Conservation (phyloP, 2,113 vertebrate species). For the Tenrec ecaudatus region DNA sequence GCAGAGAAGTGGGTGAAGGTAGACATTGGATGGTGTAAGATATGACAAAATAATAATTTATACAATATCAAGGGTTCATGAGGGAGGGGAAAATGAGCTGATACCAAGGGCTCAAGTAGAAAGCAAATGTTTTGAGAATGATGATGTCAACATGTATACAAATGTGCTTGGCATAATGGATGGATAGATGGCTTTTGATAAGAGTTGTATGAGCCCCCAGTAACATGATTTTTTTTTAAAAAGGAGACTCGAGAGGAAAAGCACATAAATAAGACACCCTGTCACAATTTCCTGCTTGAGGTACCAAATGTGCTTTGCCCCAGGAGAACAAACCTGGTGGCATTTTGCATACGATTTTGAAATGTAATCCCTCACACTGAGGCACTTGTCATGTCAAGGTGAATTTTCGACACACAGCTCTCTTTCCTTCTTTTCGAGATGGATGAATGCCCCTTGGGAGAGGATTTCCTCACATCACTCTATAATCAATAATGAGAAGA, state of each 20-base stretch:
- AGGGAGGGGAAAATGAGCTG: too few relatives aligned
- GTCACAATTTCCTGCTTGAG: not conserved
- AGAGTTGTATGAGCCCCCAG: too few relatives aligned
- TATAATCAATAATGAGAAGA: not conserved
- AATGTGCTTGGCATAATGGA: too few relatives aligned
- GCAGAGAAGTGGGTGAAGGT: too few relatives aligned
- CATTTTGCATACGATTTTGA: not conserved
- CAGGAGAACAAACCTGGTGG: not conserved
- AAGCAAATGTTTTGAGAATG: too few relatives aligned
- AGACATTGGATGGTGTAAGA: too few relatives aligned
- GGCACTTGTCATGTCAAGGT: not conserved
- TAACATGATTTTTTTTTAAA: too few relatives aligned
- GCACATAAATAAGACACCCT: not conserved
- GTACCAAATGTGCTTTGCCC: rapidly evolving
- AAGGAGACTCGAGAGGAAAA: not conserved
- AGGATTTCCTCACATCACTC: not conserved
- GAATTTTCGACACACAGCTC: not conserved
- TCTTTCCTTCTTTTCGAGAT: not conserved
- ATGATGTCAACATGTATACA: too few relatives aligned
- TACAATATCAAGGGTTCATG: too few relatives aligned
- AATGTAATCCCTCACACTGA: not conserved
- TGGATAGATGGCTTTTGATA: too few relatives aligned
- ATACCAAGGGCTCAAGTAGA: too few relatives aligned
- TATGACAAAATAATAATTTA: too few relatives aligned
- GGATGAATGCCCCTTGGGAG: not conserved